phyloP scores from a whole-genome alignment of 2,797 vertebrate species.

The Sarcophilus harrisii region DNA sequence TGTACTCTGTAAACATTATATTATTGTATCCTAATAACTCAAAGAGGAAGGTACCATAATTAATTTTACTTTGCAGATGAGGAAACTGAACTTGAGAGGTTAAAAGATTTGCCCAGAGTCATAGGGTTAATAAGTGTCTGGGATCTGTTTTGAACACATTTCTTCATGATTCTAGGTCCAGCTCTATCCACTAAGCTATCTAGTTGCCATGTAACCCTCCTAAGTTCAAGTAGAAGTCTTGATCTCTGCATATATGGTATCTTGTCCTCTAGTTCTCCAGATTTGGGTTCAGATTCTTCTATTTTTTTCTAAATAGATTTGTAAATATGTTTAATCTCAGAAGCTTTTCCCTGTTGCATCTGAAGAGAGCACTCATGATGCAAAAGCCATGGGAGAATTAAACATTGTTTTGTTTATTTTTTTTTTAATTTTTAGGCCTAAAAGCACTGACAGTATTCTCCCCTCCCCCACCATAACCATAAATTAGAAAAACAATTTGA shows the following conservation, averaged over 20 bases:
- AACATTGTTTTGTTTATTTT: background rate
- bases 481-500: background rate
- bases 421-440: background rate
- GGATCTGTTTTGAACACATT: too few relatives aligned
- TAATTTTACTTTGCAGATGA: too few relatives aligned
- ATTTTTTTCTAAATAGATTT: background rate
- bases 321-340: background rate
- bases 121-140: too few relatives aligned
- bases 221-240: background rate
- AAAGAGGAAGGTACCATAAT: too few relatives aligned
- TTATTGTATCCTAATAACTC: too few relatives aligned
- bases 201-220: background rate
- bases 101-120: too few relatives aligned
- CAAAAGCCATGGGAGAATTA: background rate
- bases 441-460: background rate
- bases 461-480: background rate
- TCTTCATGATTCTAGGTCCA: too few relatives aligned
- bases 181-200: background rate
- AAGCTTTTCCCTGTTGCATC: background rate
- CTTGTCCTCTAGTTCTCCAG: background rate
- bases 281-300: background rate
- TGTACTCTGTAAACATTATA: too few relatives aligned
- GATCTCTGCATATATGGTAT: background rate
- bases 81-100: too few relatives aligned
- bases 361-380: background rate